Conservation (phyloP, 2,888 invertebrate genomes). For the Agonopterix arenella region DNA sequence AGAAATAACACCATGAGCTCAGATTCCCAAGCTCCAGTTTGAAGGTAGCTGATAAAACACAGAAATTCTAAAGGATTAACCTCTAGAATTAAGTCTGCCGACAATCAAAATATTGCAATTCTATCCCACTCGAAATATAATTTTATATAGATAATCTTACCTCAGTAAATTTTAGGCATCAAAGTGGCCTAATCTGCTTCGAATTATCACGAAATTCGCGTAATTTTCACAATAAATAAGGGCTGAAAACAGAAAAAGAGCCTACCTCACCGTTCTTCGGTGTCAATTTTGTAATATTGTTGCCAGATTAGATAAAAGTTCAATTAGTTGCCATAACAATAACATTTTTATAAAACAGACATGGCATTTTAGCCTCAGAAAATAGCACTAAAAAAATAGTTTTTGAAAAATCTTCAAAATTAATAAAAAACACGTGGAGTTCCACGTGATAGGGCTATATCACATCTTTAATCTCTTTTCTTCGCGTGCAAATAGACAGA, state of each 20-base stretch:
- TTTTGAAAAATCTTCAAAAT: no score
- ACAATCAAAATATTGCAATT: constrained; percentile 44
- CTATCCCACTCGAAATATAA: constrained; percentile 2
- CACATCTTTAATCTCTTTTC: no score
- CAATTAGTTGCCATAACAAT: no score
- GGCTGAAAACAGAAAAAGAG: constrained; percentile 75
- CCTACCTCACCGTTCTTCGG: constrained; percentile 73
- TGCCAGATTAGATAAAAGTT: constrained; percentile 20
- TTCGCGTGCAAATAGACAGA: no score
- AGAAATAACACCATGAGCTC: no score
- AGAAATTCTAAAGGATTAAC: constrained; percentile 48
- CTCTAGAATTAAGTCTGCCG: constrained; percentile 57
- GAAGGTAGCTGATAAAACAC: constrained; percentile 14
- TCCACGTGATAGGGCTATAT: no score
- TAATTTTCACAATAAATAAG: constrained; percentile 67
- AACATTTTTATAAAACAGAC: no score
- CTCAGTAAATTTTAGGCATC: constrained; percentile 70
- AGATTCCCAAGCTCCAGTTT: neutral
- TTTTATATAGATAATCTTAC: constrained; percentile 36
- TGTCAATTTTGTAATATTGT: constrained; percentile 60
- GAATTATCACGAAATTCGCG: constrained; percentile 54
- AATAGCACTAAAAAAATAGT: no score
- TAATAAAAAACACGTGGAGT: no score
- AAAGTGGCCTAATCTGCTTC: constrained; percentile 55
- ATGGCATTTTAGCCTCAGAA: no score